Evolutionary conservation across 2,797 vertebrate species (phyloP).

Genomic region (Aplochiton taeniatus): DNA sequence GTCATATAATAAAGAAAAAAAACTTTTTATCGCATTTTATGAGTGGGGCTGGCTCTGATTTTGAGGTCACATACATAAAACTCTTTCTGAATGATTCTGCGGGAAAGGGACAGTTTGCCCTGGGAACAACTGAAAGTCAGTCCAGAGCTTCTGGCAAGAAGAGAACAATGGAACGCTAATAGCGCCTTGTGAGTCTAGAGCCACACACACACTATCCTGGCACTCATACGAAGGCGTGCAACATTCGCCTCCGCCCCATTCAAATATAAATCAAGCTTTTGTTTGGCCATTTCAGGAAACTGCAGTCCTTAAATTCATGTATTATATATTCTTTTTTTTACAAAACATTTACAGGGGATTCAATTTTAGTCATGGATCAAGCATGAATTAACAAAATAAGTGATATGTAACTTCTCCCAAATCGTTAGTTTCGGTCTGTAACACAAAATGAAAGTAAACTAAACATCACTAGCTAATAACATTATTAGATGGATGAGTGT

Average conservation of each 20-base stretch:
- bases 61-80: conserved; percentile 53
- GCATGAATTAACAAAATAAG: too few relatives aligned
- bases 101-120: conserved; percentile 27
- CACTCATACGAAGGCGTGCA: conserved; percentile 14
- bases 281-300: conserved; percentile 27
- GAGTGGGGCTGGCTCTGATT: conserved; percentile 54
- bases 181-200: conserved; percentile 5
- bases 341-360: background rate
- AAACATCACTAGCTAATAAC: too few relatives aligned
- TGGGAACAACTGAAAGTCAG: conserved; percentile 30
- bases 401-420: too few relatives aligned
- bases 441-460: too few relatives aligned
- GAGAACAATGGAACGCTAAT: conserved; percentile 16
- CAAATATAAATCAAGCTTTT: conserved; percentile 27
- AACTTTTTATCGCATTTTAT: conserved; percentile 48
- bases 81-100: conserved; percentile 43
- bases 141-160: conserved; percentile 33
- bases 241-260: conserved; percentile 28
- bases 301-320: conserved; percentile 1
- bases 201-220: conserved; percentile 5
- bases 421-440: too few relatives aligned
- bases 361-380: too few relatives aligned
- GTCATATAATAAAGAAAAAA: conserved; percentile 32
- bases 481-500: too few relatives aligned
- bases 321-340: conserved; percentile 6